These are phyloP conservation scores for Lasioglossum vierecki DNA, from an alignment of 2,888 invertebrate species.

Conservation along the genomic window DNA sequence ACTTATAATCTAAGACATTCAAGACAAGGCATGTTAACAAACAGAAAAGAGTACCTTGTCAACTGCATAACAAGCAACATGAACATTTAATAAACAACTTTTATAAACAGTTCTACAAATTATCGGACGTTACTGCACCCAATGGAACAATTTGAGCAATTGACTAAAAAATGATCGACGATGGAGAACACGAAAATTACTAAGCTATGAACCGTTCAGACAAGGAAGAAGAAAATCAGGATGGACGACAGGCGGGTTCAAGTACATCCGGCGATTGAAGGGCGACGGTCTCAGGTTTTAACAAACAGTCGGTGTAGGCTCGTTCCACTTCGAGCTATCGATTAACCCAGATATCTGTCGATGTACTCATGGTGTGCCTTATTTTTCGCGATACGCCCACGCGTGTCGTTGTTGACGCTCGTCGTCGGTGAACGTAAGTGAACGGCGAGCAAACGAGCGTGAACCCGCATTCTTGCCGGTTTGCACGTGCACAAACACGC, in stretches of 20 bases:
- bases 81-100: too few relatives aligned
- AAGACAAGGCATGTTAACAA: too few relatives aligned
- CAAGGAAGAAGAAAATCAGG: background rate
- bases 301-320: constrained; percentile 26
- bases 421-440: constrained; percentile 13
- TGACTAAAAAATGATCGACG: background rate
- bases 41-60: too few relatives aligned
- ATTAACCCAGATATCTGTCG: constrained; percentile 65
- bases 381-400: constrained; percentile 50
- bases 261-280: constrained; percentile 11
- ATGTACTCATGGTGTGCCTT: constrained; percentile 23
- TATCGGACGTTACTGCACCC: background rate
- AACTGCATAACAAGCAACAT: too few relatives aligned
- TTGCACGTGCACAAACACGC: constrained; percentile 7
- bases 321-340: constrained; percentile 61
- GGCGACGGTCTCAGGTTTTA: constrained; percentile 14
- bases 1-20: too few relatives aligned
- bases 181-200: background rate
- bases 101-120: background rate
- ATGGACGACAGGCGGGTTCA: background rate
- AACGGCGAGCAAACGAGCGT: constrained; percentile 20
- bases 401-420: constrained; percentile 14
- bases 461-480: constrained; percentile 33
- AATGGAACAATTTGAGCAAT: too few relatives aligned
- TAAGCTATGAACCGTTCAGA: background rate